phyloP scores from a whole-genome alignment of 2,888 invertebrate genomes.

The Candidula unifasciata region DNA sequence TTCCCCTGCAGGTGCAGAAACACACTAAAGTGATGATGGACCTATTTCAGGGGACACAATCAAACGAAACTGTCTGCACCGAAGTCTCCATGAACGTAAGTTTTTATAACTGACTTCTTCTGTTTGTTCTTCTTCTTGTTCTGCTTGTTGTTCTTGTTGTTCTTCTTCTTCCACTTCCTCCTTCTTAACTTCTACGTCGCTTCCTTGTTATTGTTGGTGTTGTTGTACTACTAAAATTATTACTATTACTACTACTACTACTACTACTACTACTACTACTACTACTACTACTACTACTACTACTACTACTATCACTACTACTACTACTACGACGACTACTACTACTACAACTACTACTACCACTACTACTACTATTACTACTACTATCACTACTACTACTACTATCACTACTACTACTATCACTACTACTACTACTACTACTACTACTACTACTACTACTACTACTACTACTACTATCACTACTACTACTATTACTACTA shows the following conservation, averaged over 20 bases:
- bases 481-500: slow-evolving; percentile 32
- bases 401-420: slow-evolving; percentile 18
- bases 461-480: slow-evolving; percentile 24
- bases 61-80: not conserved
- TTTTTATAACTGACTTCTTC: too few species aligned
- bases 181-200: not conserved
- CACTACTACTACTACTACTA: slow-evolving; percentile 3
- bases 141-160: too few species aligned
- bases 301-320: not conserved
- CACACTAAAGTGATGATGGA: not conserved
- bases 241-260: slow-evolving; percentile 3
- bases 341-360: too few species aligned
- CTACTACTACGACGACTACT: too few species aligned
- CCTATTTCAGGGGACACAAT: not conserved
- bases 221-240: not conserved
- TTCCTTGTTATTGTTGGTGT: not conserved
- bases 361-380: slow-evolving; percentile 24
- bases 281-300: not conserved
- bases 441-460: not conserved
- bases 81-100: not conserved
- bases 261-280: not conserved
- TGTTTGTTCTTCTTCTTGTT: too few species aligned
- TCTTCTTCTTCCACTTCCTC: not conserved
- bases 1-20: not conserved
- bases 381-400: slow-evolving; percentile 28